A percentile compares a stretch with the other conserved stretches of the same genome.
Evolutionary conservation across 35 echinoderm and acorn worm species (phyloP).

Genomic region (Eucidaris tribuloides): DNA sequence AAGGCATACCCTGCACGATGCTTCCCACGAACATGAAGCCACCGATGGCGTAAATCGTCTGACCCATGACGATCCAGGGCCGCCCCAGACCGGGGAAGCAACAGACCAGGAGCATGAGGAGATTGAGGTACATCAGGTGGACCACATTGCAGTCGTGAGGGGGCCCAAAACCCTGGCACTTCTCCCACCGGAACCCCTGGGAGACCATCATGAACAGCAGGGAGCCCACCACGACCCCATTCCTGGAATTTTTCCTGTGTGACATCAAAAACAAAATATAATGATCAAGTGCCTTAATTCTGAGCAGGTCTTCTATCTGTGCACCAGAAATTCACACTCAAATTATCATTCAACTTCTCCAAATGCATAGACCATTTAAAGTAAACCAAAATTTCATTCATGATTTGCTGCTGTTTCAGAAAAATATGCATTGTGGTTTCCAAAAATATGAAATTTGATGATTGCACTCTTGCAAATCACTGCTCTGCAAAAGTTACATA

Average conservation of each 20-base stretch:
- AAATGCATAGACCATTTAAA: background rate
- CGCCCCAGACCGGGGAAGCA: background rate
- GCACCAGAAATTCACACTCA: background rate
- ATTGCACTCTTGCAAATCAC: no score
- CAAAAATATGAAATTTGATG: no score
- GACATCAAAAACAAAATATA: background rate
- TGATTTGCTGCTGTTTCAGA: background rate
- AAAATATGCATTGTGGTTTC: background rate
- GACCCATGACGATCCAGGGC: conserved; percentile 19
- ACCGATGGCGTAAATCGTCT: conserved; percentile 4
- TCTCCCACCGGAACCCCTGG: background rate
- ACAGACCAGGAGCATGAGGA: background rate
- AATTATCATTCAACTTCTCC: background rate
- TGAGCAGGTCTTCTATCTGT: no score
- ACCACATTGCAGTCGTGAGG: background rate
- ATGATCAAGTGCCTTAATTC: background rate
- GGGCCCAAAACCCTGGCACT: background rate
- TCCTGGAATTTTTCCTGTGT: conserved; percentile 1
- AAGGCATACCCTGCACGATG: background rate
- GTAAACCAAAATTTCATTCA: background rate
- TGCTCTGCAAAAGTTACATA: no score
- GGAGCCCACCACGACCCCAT: background rate
- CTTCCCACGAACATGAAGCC: conserved; percentile 5
- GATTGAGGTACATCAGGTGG: conserved; percentile 16
- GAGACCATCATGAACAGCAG: conserved; percentile 14